A percentile compares a stretch with the other conserved stretches of the same genome.
Conservation (phyloP, 2,888 invertebrate genomes). For the Cheilosia pagana region DNA sequence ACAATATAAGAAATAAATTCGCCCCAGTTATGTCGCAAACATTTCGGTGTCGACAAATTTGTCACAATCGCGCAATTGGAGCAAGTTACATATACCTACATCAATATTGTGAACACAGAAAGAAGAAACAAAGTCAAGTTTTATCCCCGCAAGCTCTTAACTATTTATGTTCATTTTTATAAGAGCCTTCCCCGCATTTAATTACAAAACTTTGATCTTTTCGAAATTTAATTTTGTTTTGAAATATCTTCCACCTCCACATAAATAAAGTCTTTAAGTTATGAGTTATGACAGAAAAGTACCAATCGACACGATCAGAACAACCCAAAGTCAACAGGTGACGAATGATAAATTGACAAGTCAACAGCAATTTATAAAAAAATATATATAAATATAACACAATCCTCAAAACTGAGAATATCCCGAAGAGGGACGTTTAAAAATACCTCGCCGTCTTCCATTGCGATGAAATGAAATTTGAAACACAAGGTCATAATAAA, state of each 20-base stretch:
- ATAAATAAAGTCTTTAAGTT: neutral
- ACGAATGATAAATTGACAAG: conserved; percentile 35
- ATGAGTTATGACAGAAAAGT: conserved; percentile 8
- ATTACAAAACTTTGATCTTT: too few relatives aligned
- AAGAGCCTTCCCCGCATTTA: too few relatives aligned
- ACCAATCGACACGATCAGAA: conserved; percentile 3
- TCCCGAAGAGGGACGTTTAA: conserved; percentile 17
- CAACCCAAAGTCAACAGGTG: conserved; percentile 16
- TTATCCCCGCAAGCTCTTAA: too few relatives aligned
- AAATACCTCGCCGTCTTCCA: conserved; percentile 22
- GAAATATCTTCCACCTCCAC: neutral
- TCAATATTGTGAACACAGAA: too few relatives aligned
- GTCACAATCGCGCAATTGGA: too few relatives aligned
- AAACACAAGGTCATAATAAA: conserved; percentile 48
- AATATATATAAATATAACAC: neutral
- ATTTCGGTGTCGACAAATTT: too few relatives aligned
- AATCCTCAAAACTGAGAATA: neutral
- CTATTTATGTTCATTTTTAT: too few relatives aligned
- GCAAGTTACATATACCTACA: too few relatives aligned
- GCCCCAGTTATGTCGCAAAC: too few relatives aligned
- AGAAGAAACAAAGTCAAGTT: too few relatives aligned
- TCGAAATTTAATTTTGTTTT: too few relatives aligned
- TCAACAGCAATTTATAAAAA: neutral
- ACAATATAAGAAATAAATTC: too few relatives aligned
- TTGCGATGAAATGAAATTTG: conserved; percentile 7